Evolutionary conservation across 2,888 invertebrate species (phyloP), one percentile per base, ranked within the genome.

Genomic region (Stegophylla sp.): DNA sequence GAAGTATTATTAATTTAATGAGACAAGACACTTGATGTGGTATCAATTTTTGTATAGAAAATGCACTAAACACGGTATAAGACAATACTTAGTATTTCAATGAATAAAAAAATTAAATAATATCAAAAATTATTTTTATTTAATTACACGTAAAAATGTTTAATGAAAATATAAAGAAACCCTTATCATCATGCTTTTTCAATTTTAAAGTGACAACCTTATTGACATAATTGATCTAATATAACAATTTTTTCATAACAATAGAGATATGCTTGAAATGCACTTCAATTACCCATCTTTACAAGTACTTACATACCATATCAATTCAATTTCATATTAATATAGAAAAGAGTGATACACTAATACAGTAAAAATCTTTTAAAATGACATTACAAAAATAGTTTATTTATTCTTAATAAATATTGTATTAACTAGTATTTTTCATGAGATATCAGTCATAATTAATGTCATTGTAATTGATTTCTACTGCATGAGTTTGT

Each of bases 101-200:
- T 34, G 28, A 73, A 48, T 61, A 74, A 61, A 48, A 56, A 51
- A 63, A 28, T n/a, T n/a, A 0, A 74, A 63, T 51, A 48, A 20
- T 63, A 74, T 74, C 74, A 74, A 74, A 74, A 74, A 64, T 41
- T 63, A 17, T 64, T 64, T 75, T 75, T 75, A 75, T 64, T 75
- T 64, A 75, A 75, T 23, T 41, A 26, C 64, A 64, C 17, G 64
- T 75, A 53, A 75, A 74, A 48, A 74, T 63, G 34, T 48, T 74
- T 63, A 51, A 53, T 75, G 75, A 75, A 75, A 75, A 75, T 75
- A 75, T 64, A 75, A 63, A 64, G 64, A 63, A 75, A 64, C 64
- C 41, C 41, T 73, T 72, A 72, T 73, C 34, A 71, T 53, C n/a
- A 26, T 12, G 43, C 59, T 17, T 34, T 51, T 74, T 63, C 48